These are phyloP conservation scores for Mizuhopecten yessoensis DNA, from an alignment of 1,140 invertebrate genomes.

Conservation along the genomic window DNA sequence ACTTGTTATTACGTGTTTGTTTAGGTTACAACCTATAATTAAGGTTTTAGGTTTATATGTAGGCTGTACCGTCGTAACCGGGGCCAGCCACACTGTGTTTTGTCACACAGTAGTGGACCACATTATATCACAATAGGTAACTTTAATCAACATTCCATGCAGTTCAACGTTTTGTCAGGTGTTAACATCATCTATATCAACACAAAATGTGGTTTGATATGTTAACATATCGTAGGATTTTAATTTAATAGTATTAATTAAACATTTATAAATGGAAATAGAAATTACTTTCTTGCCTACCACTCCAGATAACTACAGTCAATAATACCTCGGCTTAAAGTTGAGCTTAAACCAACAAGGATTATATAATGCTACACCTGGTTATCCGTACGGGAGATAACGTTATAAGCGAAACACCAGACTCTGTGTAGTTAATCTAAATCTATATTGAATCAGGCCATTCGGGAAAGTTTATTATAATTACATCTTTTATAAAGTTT, in stretches of 20 bases:
- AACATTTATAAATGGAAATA: not conserved
- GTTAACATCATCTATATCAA: too few relatives aligned
- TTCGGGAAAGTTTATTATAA: not conserved
- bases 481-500: too few relatives aligned
- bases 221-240: not conserved
- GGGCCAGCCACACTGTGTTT: not conserved
- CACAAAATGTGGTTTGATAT: too few relatives aligned
- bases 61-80: not conserved
- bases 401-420: not conserved
- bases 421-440: not conserved
- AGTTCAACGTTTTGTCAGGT: too few relatives aligned
- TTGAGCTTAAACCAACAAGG: not conserved
- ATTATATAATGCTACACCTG: not conserved
- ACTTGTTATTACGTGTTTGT: not conserved
- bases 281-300: not conserved
- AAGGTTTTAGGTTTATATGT: not conserved
- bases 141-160: not conserved
- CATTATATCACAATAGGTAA: not conserved
- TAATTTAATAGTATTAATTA: not conserved
- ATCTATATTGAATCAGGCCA: not conserved
- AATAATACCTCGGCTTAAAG: not conserved
- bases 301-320: not conserved
- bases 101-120: not conserved
- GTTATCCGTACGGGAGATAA: not conserved
- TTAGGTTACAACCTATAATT: not conserved